Evolutionary conservation across 2,888 invertebrate genomes (phyloP).

Genomic region (Boloria selene): DNA sequence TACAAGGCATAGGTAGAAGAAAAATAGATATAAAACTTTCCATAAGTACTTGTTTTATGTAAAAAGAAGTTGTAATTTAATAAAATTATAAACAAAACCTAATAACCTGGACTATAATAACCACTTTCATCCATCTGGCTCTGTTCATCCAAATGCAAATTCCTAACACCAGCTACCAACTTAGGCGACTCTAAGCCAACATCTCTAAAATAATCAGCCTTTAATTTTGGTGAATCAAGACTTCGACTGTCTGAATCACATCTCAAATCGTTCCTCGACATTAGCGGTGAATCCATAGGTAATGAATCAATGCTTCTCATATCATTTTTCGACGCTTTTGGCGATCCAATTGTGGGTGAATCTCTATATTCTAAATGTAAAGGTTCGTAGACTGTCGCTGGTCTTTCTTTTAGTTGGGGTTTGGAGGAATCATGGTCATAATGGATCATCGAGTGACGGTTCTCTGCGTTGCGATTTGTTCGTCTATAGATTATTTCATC

Average conservation of each 20-base stretch:
- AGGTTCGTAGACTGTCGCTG: slow-evolving; percentile 74
- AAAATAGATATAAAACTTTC: too few relatives aligned
- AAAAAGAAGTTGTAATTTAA: too few relatives aligned
- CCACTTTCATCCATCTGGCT: slow-evolving; percentile 80
- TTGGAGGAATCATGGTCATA: slow-evolving; percentile 73
- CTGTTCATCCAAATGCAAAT: slow-evolving; percentile 71
- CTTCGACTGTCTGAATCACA: slow-evolving; percentile 72
- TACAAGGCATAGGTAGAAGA: neutral
- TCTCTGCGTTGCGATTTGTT: slow-evolving; percentile 67
- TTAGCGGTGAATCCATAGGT: slow-evolving; percentile 72
- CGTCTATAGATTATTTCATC: slow-evolving; percentile 71
- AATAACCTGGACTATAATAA: slow-evolving; percentile 73
- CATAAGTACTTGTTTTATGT: too few relatives aligned
- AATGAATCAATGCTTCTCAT: slow-evolving; percentile 71
- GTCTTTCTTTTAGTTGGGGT: slow-evolving; percentile 71
- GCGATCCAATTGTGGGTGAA: slow-evolving; percentile 69
- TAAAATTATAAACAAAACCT: neutral
- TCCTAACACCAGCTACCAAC: slow-evolving; percentile 69
- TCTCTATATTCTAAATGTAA: slow-evolving; percentile 73
- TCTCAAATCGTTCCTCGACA: slow-evolving; percentile 68
- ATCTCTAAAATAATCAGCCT: slow-evolving; percentile 70
- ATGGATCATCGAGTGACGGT: slow-evolving; percentile 79
- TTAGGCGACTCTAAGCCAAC: slow-evolving; percentile 69
- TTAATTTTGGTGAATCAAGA: slow-evolving; percentile 72
- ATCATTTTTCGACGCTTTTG: slow-evolving; percentile 71